Evolutionary conservation across 2,113 vertebrate genomes (phyloP).

Genomic region (Podilymbus podiceps): DNA sequence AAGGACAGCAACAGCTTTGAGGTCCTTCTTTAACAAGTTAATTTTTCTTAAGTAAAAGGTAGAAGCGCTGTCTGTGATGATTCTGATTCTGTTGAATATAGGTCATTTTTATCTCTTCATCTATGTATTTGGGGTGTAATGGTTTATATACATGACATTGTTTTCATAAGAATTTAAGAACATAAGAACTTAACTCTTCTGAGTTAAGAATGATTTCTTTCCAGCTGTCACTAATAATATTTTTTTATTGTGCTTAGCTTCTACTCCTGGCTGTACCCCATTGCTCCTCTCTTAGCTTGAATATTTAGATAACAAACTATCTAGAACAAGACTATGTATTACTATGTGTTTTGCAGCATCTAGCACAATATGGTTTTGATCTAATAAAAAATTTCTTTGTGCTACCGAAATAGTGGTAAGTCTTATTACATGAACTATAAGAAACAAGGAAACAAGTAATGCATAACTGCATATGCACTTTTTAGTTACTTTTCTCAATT

Average conservation of each 20-base stretch:
- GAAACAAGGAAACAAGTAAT: neutral
- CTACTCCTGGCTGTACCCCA: neutral
- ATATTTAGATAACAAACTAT: neutral
- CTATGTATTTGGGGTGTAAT: neutral
- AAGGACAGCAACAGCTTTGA: neutral
- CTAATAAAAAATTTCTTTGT: neutral
- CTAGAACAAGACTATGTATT: neutral
- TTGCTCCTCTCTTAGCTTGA: neutral
- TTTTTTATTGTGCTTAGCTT: neutral
- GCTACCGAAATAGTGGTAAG: neutral
- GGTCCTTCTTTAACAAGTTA: neutral
- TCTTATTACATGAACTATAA: neutral
- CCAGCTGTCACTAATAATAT: neutral
- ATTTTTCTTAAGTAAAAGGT: neutral
- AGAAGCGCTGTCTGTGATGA: neutral
- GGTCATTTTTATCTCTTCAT: neutral
- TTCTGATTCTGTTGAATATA: neutral
- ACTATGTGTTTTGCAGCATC: neutral
- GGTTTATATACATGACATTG: neutral
- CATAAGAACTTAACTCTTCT: neutral
- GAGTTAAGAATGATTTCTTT: neutral
- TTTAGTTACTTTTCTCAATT: neutral
- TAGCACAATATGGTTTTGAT: neutral
- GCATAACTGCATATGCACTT: neutral
- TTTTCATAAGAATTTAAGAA: neutral